Percentiles rank a stretch among this genome's conserved stretches.
Evolutionary conservation across 2,888 invertebrate genomes (phyloP).

Genomic region (Xylota segnis): DNA sequence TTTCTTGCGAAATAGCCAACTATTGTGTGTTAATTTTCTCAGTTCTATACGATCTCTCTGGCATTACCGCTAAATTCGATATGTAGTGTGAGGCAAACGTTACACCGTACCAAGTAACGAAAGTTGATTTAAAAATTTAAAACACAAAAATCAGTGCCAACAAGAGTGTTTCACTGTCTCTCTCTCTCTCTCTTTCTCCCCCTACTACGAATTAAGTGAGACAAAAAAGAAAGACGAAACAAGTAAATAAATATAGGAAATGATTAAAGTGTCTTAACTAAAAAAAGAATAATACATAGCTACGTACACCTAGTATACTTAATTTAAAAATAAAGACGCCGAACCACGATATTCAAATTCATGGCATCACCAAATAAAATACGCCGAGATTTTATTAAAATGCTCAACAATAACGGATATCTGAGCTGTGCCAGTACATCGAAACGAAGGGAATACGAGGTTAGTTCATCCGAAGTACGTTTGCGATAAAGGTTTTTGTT

Average conservation of each 20-base stretch:
- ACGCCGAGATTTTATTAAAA: constrained; percentile 78
- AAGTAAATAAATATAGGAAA: constrained; percentile 3
- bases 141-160: constrained; percentile 39
- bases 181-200: too few species aligned
- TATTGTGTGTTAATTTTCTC: constrained; percentile 9
- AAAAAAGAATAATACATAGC: not conserved
- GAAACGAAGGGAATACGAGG: constrained; percentile 78
- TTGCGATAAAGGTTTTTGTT: constrained; percentile 8
- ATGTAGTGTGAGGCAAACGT: not conserved
- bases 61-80: constrained; percentile 16
- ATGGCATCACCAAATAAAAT: constrained; percentile 78
- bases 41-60: not conserved
- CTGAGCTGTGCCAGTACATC: constrained; percentile 76
- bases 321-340: constrained; percentile 4
- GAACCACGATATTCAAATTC: constrained; percentile 28
- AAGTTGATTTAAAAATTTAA: not conserved
- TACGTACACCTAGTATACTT: constrained; percentile 1
- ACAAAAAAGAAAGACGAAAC: not conserved
- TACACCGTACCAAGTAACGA: not conserved
- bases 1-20: not conserved
- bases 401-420: constrained; percentile 78
- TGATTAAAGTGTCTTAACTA: constrained; percentile 18
- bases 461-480: constrained; percentile 72
- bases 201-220: not conserved
- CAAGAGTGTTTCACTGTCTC: constrained; percentile 27